These are phyloP conservation scores for Papilio elwesi DNA, from an alignment of 2,888 invertebrate genomes.

Conservation along the genomic window DNA sequence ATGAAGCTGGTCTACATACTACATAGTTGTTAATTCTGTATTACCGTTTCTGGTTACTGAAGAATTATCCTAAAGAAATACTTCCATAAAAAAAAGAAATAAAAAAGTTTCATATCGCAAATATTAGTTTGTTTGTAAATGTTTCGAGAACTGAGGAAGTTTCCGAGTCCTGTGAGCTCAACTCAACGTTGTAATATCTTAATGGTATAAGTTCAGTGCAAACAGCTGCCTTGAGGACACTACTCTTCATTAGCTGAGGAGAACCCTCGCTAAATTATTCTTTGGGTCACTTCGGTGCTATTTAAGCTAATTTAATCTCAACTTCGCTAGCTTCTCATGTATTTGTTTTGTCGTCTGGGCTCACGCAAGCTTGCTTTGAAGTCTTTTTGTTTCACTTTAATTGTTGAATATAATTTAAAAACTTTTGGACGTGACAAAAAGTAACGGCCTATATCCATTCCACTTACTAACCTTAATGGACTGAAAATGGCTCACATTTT, in stretches of 20 bases:
- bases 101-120: conserved; percentile 38
- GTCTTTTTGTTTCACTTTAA: conserved; percentile 32
- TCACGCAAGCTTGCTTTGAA: conserved; percentile 22
- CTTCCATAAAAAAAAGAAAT: conserved; percentile 3
- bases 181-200: conserved; percentile 77
- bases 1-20: too few species aligned
- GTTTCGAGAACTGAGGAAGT: conserved; percentile 26
- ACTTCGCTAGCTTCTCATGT: conserved; percentile 71
- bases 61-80: background rate
- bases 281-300: conserved; percentile 80
- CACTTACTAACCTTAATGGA: conserved; percentile 19
- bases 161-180: conserved; percentile 45
- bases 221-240: conserved; percentile 76
- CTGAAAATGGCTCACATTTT: conserved; percentile 22
- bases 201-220: conserved; percentile 77
- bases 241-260: conserved; percentile 78
- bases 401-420: conserved; percentile 28
- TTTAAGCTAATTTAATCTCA: conserved; percentile 80
- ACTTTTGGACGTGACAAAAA: conserved; percentile 20
- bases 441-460: conserved; percentile 24
- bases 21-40: too few species aligned
- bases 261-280: conserved; percentile 78
- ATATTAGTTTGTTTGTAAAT: conserved; percentile 37
- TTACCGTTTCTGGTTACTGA: too few species aligned
- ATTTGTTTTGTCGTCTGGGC: conserved; percentile 51